These are phyloP conservation scores for Orchesellides sinensis DNA, from an alignment of 2,888 invertebrate genomes.

Conservation along the genomic window DNA sequence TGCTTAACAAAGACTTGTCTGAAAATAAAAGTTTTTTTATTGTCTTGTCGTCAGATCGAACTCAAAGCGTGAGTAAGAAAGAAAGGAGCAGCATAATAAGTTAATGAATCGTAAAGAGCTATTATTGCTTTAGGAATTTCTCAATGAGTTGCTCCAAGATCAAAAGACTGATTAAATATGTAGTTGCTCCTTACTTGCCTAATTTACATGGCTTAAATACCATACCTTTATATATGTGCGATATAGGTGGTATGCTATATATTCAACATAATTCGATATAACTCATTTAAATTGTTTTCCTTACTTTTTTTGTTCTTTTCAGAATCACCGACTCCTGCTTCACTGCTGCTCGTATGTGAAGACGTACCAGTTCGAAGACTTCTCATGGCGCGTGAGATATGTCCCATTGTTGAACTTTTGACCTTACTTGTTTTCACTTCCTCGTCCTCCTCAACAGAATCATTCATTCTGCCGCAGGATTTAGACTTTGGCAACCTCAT, in stretches of 20 bases:
- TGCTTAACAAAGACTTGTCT: conserved; percentile 71
- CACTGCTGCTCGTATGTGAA: neutral
- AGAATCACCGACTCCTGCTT: conserved; percentile 8
- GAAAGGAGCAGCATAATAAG: conserved; percentile 37
- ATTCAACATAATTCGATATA: conserved; percentile 21
- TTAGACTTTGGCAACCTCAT: conserved; percentile 71
- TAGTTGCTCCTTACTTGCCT: conserved; percentile 24
- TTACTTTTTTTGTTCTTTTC: conserved; percentile 56
- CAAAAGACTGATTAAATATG: conserved; percentile 3
- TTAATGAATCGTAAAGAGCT: conserved; percentile 51
- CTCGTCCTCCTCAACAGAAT: conserved; percentile 46
- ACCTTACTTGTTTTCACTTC: conserved; percentile 56
- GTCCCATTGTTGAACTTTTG: conserved; percentile 63
- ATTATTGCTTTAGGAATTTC: conserved; percentile 36
- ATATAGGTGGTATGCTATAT: no score
- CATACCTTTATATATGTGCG: conserved; percentile 8
- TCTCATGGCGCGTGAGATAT: conserved; percentile 60
- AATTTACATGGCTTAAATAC: conserved; percentile 33
- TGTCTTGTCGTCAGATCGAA: conserved; percentile 34
- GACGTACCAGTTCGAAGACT: conserved; percentile 43
- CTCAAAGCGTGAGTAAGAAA: conserved; percentile 38
- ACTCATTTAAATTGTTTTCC: conserved; percentile 13
- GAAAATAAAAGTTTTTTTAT: conserved; percentile 56
- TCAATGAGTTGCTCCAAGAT: conserved; percentile 9
- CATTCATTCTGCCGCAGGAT: conserved; percentile 61